A percentile compares a stretch with the other conserved stretches of the same genome.
These are phyloP conservation scores for Anabacerthia variegaticeps DNA, from an alignment of 2,797 vertebrate genomes.

Conservation along the genomic window DNA sequence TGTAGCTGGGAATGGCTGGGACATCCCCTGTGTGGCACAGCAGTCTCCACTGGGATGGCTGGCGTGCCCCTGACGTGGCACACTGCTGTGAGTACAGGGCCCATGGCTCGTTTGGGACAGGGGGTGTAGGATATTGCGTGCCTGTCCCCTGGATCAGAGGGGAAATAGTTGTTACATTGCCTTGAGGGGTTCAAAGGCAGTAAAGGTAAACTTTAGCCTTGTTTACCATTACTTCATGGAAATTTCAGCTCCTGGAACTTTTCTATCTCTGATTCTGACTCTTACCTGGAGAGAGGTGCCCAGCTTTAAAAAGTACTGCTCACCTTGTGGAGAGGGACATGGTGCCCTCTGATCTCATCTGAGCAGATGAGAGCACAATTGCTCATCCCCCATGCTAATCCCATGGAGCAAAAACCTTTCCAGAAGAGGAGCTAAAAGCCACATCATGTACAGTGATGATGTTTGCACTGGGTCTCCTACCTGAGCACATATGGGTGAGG, in stretches of 20 bases:
- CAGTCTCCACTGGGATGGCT: neutral
- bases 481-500: neutral
- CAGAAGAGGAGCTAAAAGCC: neutral
- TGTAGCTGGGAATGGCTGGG: neutral
- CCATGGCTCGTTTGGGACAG: accelerated
- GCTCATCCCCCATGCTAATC: neutral
- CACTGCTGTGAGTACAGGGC: accelerated
- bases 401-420: neutral
- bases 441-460: neutral
- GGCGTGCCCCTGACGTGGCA: accelerated
- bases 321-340: neutral
- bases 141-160: neutral
- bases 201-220: neutral
- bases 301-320: neutral
- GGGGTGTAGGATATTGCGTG: accelerated
- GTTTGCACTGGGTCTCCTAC: neutral
- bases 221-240: neutral
- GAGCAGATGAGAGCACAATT: neutral
- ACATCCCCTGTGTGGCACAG: neutral
- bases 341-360: neutral
- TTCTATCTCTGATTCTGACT: neutral
- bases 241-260: neutral
- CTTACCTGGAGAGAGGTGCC: neutral
- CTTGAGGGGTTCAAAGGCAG: neutral
- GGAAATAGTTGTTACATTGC: neutral